Conservation (phyloP, 2,888 invertebrate genomes). For the Drosophila anceps region DNA sequence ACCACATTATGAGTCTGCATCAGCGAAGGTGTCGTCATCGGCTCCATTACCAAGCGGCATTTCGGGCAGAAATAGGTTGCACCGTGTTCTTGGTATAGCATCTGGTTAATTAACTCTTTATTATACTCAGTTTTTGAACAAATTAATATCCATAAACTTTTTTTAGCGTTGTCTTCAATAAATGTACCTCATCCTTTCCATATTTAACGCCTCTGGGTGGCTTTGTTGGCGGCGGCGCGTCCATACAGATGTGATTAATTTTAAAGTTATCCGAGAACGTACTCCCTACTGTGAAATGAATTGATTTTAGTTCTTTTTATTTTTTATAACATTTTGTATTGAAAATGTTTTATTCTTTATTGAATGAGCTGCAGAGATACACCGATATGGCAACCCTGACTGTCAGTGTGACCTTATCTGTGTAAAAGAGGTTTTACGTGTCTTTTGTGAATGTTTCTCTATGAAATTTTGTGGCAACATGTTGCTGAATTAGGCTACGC, state of each 20-base stretch:
- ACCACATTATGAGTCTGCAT: slow-evolving; percentile 15
- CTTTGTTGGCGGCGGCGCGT: slow-evolving; percentile 90
- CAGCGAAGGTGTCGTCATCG: slow-evolving; percentile 67
- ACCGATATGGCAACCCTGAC: slow-evolving; percentile 27
- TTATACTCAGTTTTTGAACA: not conserved
- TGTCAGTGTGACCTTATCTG: slow-evolving; percentile 38
- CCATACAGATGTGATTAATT: slow-evolving; percentile 85
- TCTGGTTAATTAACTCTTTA: not conserved
- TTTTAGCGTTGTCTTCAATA: slow-evolving; percentile 11
- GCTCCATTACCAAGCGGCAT: not conserved
- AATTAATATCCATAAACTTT: slow-evolving; percentile 1
- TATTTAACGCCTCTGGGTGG: slow-evolving; percentile 95
- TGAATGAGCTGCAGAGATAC: slow-evolving; percentile 32
- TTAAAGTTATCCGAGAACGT: slow-evolving; percentile 48
- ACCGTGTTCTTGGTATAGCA: too few species aligned
- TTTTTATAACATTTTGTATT: slow-evolving; percentile 46
- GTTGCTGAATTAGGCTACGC: slow-evolving; percentile 1
- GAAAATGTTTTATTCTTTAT: slow-evolving; percentile 38
- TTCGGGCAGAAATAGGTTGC: not conserved
- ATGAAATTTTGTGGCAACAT: slow-evolving; percentile 13
- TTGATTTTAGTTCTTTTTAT: slow-evolving; percentile 12
- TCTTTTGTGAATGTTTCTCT: not conserved
- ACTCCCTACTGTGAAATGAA: slow-evolving; percentile 31
- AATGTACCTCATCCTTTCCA: slow-evolving; percentile 92
- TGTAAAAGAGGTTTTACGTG: not conserved